Evolutionary conservation across 1,140 invertebrate species (phyloP), one percentile per base, ranked within the genome.

Genomic region (Calliopsis andreniformis): DNA sequence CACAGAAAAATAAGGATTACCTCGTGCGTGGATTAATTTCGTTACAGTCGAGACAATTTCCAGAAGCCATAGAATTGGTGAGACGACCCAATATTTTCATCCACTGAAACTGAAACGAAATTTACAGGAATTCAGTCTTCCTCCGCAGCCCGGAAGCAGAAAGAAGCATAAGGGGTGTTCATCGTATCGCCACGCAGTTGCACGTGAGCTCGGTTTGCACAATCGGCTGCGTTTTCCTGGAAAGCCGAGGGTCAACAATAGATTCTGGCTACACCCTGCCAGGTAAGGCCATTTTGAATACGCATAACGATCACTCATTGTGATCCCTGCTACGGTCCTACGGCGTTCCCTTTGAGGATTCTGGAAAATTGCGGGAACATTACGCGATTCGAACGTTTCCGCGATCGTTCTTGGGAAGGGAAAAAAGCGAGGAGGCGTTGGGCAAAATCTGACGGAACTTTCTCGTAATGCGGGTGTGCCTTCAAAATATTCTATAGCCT

Each of bases 271-370:
- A 78, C 78, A 79, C 76, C 86, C 84, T 78, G 62, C 84, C 83
- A 85, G 84, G 87, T 87, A 87, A 78, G 66, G 76, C 80, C 83
- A 85, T 85, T 88, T 87, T 88, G 86, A 88, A 88, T 88, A 87
- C 86, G 84, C 80, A 86, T 87, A 87, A 87, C 87, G 87, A 88
- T 86, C 86, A 64, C 62, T 83, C 83, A 88, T 88, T 88, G 87
- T 88, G 63, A 83, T 69, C 72, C 76, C 68, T 35, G 67, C 49
- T 32, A 71, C 51, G 64, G 63, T 49, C 56, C 78, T 77, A 76
- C 71, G 67, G 67, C 71, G 58, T 39, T 78, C 28, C 76, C 79
- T 59, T 66, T 73, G 55, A 76, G 56, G 67, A 61, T 63, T 53
- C 49, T 39, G 72, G 62, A 85, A 86, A 86, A 86, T 86, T 86